Evolutionary conservation across 2,797 vertebrate genomes (phyloP), one percentile per base, ranked within the genome.

Genomic region (Gymnodraco acuticeps): DNA sequence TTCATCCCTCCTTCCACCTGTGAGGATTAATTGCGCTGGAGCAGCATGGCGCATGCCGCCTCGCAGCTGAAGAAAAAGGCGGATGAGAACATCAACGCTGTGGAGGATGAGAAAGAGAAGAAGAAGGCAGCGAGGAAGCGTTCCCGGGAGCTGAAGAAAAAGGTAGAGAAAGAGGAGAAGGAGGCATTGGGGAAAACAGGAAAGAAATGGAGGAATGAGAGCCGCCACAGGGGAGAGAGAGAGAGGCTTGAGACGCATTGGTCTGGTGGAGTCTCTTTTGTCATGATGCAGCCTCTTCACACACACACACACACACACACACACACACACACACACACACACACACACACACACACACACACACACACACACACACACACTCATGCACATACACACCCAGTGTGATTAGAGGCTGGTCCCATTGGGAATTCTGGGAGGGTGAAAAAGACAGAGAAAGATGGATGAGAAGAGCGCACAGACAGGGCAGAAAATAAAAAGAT

Each of bases 51-150:
- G 95, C 98, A 99, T 45, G 98, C 98, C 54, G 98, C 98, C 82
- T 99, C 97, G 31, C 97, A 98, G 93, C 92, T 99, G 88, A 99
- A 99, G 96, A 99, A 99, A 88, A 99, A 92, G 93, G 96, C 97
- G 82, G 97, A 99, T 88, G 94, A 98, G 93, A 98, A 99, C 89
- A 95, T 99, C 82, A 96, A 95, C 63, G 93, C 96, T 38, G 96
- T 93, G 5, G 98, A 99, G 85, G 98, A 99, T 1, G 95, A 96
- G 81, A 96, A 98, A 91, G 96, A 97, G 86, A 97, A 95, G 92
- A 97, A 97, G 93, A 97, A 94, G 93, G 87, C 77, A 46, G 19
- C 65, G 70, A 93, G 82, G 75, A 99, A 96, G 93, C 95, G 94
- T 81, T 88, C 94, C 70, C 95, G 96, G 52, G 97, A 98, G 93